Base-by-base conservation (phyloP, 2,888 invertebrate genomes). In the Petrolisthes manimaculis region DNA sequence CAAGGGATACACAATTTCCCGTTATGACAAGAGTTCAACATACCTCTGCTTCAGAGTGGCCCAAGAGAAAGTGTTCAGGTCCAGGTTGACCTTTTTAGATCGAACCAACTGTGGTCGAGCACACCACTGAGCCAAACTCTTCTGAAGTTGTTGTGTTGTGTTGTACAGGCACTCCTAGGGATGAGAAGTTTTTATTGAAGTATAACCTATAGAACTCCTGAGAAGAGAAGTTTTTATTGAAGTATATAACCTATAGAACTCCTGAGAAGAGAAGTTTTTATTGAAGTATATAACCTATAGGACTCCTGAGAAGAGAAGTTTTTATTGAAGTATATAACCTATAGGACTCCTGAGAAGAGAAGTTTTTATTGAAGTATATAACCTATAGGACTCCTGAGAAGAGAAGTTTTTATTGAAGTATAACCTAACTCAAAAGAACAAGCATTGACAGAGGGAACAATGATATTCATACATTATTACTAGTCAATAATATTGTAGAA, bases 91-190 rank as follows among this genome's bases (percentile, higher is more conserved):
- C 71, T 89, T 89, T 77, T 88, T 89, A 4, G 90, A 89, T n/a
- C 91, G 81, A 0, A 88, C 93, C 77, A 93, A 83, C 67, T 92
- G 91, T 5, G 95, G 95, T 92, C 93, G 92, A 51, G 93, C 92
- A 91, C 93, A 93, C 89, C 93, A 95, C 86, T 93, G 92, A 91
- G 93, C 93, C 69, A 96, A 92, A 92, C 93, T 95, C 92, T 94
- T 93, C 84, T 94, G 94, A 69, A 96, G 93, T 90, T 95, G 94
- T 86, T 94, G 93, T 85, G 94, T 93, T 89, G 95, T 94, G 80
- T 94, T 94, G 92, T 95, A 96, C 4, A 95, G 93, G 92, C 95
- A 95, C 79, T 94, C 93, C 77, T 93, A 93, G 86, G 94, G 74
- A 91, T 91, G 86, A 18, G 61, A 18, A 14, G 3, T 74, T 54